These are phyloP conservation scores for Drosophila ambigua DNA, from an alignment of 1,140 invertebrate species.

Conservation along the genomic window DNA sequence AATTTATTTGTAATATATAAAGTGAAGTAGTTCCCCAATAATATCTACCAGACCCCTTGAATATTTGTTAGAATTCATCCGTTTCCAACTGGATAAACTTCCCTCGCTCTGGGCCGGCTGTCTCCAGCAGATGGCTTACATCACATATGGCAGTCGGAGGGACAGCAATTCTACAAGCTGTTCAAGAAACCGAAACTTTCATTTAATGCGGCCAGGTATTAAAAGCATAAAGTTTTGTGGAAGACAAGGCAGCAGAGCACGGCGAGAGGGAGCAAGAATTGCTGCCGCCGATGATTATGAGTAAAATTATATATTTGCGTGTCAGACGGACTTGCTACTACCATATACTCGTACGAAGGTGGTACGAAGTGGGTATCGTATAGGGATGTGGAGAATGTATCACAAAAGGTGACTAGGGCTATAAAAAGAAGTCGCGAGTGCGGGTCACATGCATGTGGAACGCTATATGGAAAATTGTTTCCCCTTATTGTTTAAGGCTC, in stretches of 20 bases:
- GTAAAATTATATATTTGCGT: conserved; percentile 82
- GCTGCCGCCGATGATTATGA: conserved; percentile 69
- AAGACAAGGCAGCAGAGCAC: conserved; percentile 45
- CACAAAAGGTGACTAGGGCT: conserved; percentile 76
- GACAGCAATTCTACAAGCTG: conserved; percentile 42
- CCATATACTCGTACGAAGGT: not conserved
- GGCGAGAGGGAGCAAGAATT: conserved; percentile 45
- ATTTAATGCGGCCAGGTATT: conserved; percentile 71
- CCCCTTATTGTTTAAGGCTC: conserved; percentile 43
- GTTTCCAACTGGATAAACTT: conserved; percentile 5
- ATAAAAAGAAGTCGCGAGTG: conserved; percentile 60
- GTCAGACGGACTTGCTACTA: conserved; percentile 51
- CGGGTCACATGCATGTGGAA: conserved; percentile 55
- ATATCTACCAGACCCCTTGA: not conserved
- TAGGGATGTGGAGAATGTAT: conserved; percentile 54
- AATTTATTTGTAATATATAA: too few relatives aligned
- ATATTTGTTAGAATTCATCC: too few relatives aligned
- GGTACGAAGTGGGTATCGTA: conserved; percentile 18
- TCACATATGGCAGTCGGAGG: conserved; percentile 36
- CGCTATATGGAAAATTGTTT: conserved; percentile 55
- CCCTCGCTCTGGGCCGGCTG: conserved; percentile 44
- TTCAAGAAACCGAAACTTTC: conserved; percentile 55
- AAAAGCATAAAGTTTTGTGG: conserved; percentile 71
- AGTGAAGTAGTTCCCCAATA: not conserved
- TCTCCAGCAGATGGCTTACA: conserved; percentile 57